Conservation (phyloP, 1,140 invertebrate genomes). For the Asbolus verrucosus region DNA sequence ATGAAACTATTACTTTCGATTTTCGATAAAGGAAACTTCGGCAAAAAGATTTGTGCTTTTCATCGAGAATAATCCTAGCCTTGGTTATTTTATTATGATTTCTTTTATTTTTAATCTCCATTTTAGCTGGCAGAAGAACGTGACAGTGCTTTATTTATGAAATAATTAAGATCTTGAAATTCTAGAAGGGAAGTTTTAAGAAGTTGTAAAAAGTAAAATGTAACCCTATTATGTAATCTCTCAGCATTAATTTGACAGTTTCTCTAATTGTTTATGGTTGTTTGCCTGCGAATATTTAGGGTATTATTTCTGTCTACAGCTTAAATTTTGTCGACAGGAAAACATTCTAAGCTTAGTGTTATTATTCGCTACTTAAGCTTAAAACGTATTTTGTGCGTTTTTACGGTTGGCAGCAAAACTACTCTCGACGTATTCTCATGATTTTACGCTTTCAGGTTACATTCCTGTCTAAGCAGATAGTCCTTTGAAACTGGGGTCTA, state of each 20-base stretch:
- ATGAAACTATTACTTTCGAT: not conserved
- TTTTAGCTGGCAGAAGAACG: conserved; percentile 11
- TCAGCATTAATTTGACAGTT: conserved; percentile 31
- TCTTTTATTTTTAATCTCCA: conserved; percentile 21
- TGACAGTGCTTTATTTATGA: conserved; percentile 38
- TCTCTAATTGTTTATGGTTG: conserved; percentile 35
- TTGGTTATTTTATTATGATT: conserved; percentile 14
- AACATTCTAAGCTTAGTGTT: conserved; percentile 14
- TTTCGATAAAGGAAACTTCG: not conserved
- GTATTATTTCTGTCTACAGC: conserved; percentile 29
- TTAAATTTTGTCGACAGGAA: conserved; percentile 19
- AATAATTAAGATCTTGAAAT: conserved; percentile 30
- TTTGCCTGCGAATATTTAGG: conserved; percentile 17
- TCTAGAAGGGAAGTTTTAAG: conserved; percentile 27
- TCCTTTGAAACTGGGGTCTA: not conserved
- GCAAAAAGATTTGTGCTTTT: not conserved
- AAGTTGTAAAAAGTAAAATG: conserved; percentile 30
- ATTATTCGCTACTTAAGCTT: not conserved
- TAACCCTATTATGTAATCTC: conserved; percentile 29
- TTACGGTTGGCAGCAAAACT: no score
- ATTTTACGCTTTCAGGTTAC: no score
- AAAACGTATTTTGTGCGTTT: not conserved
- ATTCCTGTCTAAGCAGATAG: not conserved
- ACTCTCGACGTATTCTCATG: no score
- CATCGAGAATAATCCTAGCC: not conserved